Base-by-base conservation (phyloP, 1,140 invertebrate species). In the Medauroidea extradentata region DNA sequence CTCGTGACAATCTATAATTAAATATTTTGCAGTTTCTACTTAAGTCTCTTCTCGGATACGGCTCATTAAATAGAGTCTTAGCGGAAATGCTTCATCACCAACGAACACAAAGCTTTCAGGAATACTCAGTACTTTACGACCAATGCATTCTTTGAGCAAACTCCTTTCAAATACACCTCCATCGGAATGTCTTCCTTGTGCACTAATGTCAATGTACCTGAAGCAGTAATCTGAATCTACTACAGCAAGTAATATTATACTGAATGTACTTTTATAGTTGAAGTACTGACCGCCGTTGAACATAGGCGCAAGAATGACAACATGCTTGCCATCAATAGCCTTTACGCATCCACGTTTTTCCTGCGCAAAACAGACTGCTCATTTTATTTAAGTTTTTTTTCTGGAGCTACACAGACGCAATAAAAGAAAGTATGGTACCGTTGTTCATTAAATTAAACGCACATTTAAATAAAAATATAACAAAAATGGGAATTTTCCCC, bases 251-350 rank as follows among this genome's bases (percentile, higher is more conserved):
- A 76, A 34, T 43, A 73, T 63, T 44, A 75, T 67, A 34, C 67
- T 71, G 57, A 65, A 68, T 38, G 62, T 66, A 5, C 53, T 48
- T 59, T 75, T 74, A 53, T 76, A 75, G 59, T 75, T 74, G 43
- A 59, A 73, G 59, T 67, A 71, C 27, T 59, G 44, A 44, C 69
- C 68, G n/a, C 71, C 69, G 53, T 50, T 60, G 51, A 69, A 66
- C 48, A 48, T 25, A 34, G 72, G 73, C 21, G 27, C 38, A 56
- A 55, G 18, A 53, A 69, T 70, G 13, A 61, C 53, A 53, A 76
- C 59, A 59, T 78, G 74, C 58, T 74, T 78, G 38, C 73, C 74
- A 67, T 77, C 74, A 46, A 75, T 62, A 7, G 69, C 68, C 19
- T 66, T 71, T 27, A 74, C 19, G 48, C 66, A 74, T 58, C 71